Conservation (phyloP, 2,888 invertebrate genomes). For the Tinea semifulvella region DNA sequence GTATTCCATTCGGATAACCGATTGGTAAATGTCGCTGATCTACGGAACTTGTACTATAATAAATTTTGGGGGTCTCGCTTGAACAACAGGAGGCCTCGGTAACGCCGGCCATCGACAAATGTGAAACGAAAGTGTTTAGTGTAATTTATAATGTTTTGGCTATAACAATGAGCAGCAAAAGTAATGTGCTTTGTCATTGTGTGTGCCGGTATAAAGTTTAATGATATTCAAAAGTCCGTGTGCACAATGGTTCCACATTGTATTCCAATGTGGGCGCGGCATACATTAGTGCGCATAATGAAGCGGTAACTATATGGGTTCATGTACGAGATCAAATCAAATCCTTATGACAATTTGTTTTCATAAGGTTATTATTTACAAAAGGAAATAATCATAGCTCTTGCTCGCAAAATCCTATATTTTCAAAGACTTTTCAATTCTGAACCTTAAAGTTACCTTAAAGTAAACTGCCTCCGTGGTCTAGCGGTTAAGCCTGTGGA, state of each 20-base stretch:
- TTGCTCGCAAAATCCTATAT: too few species aligned
- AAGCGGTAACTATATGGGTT: slow-evolving; percentile 26
- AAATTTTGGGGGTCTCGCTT: too few species aligned
- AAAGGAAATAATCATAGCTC: too few species aligned
- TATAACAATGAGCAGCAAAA: slow-evolving; percentile 8
- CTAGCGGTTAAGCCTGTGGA: too few species aligned
- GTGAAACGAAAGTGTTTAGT: not conserved
- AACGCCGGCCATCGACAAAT: too few species aligned
- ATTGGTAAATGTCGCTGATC: too few species aligned
- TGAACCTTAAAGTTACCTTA: too few species aligned
- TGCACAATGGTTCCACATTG: slow-evolving; percentile 46
- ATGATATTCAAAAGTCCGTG: slow-evolving; percentile 18
- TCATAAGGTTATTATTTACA: not conserved
- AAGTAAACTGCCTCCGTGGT: too few species aligned
- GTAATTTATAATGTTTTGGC: slow-evolving; percentile 1
- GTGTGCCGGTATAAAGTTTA: slow-evolving; percentile 3
- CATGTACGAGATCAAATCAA: slow-evolving; percentile 22
- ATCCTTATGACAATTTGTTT: slow-evolving; percentile 18
- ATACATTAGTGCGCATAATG: slow-evolving; percentile 44
- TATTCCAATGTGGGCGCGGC: slow-evolving; percentile 48
- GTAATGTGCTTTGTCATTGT: slow-evolving; percentile 8
- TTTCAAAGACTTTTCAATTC: too few species aligned
- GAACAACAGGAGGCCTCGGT: too few species aligned
- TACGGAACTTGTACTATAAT: too few species aligned
- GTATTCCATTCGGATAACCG: too few species aligned